Base-by-base conservation (phyloP, 2,888 invertebrate genomes). In the Auanema sp. region DNA sequence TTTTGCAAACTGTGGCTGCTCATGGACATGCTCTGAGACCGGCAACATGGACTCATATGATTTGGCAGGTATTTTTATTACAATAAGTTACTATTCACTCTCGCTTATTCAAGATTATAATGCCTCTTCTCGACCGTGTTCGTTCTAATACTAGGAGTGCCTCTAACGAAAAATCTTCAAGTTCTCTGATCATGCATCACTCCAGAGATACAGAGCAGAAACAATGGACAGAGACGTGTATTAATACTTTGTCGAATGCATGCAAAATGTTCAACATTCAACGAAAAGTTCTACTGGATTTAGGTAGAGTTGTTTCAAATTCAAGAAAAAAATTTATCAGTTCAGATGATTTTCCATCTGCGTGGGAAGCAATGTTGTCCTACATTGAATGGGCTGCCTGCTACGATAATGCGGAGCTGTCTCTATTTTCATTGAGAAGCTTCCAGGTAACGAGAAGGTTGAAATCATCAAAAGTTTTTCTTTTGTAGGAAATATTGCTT, bases 1-100 rank as follows among this genome's bases (percentile, higher is more conserved):
- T 98, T 60, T 96, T 98, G 87, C 95, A 95, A 55, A 97, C 96
- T 18, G 92, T 98, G 83, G 91, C 93, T 0, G 94, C 96, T 0
- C 97, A 98, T 50, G 77, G 77, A 25, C 77, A 77, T 58, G 75
- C 77, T n/a, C 64, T 75, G 10, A 55, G 73, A 41, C 42, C 71
- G 6, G 21, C 60, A 21, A 73, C 77, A 1, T 76, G 97, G 96
- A 90, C 93, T 78, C 91, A 92, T 0, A 90, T 97, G 41, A 88
- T 97, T 10, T 92, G 92, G 92, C 92, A 93, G 85, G 88, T 88
- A 72, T 43, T 8, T 21, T 47, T 47, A 5, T n/a, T 12, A 40
- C 12, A 25, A 6, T 33, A 40, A 8, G 25, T n/a, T 33, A 4
- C 42, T 12, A 6, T 3, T 25, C 16, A 18, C 33, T 4, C 21